A percentile compares a stretch with the other conserved stretches of the same genome.
Evolutionary conservation across 2,113 vertebrate species (phyloP).

Genomic region (Xiphophorus couchianus): DNA sequence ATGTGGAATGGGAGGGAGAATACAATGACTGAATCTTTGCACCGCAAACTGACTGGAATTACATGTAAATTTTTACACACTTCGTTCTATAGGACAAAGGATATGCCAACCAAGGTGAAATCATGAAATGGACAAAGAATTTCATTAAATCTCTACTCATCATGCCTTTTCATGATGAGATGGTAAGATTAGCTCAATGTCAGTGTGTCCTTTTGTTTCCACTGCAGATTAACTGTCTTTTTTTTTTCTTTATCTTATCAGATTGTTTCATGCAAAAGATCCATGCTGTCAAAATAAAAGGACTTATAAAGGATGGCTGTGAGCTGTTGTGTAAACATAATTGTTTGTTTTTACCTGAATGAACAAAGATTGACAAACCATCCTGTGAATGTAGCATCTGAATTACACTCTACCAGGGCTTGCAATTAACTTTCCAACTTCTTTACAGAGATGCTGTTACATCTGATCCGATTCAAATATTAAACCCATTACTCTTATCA

Average conservation of each 20-base stretch:
- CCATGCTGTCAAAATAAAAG: background rate
- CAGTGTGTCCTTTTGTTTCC: slow-evolving; percentile 24
- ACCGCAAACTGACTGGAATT: too few species aligned
- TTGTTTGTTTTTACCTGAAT: background rate
- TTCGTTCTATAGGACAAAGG: background rate
- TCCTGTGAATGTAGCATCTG: too few species aligned
- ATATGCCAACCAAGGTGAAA: background rate
- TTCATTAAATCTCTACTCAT: background rate
- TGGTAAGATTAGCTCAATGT: slow-evolving; percentile 8
- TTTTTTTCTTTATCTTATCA: slow-evolving; percentile 43
- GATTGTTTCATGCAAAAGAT: slow-evolving; percentile 28
- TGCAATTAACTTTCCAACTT: too few species aligned
- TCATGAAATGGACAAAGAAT: background rate
- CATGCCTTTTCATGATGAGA: background rate
- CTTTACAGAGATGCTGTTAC: too few species aligned
- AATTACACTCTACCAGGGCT: too few species aligned
- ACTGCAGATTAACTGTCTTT: slow-evolving; percentile 34
- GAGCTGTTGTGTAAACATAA: background rate
- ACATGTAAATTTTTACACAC: background rate
- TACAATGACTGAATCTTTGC: background rate
- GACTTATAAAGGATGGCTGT: background rate
- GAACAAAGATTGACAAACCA: too few species aligned
- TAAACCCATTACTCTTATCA: too few species aligned
- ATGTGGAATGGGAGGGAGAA: background rate
- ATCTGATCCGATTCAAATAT: too few species aligned